Conservation (phyloP, 2,888 invertebrate genomes). For the Microctonus aethiopoides region DNA sequence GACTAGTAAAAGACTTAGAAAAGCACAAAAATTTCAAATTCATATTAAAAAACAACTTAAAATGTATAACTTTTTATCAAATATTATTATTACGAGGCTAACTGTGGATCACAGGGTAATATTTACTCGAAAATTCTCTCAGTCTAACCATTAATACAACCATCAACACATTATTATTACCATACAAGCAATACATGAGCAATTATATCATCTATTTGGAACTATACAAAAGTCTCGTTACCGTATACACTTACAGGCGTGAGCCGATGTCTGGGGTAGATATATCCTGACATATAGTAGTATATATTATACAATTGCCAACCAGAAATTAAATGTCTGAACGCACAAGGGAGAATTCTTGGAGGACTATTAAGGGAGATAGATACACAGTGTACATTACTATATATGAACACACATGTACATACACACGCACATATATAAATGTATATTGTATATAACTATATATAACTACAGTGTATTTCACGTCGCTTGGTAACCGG, state of each 20-base stretch:
- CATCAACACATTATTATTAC: too few relatives aligned
- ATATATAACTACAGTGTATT: conserved; percentile 33
- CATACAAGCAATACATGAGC: conserved; percentile 24
- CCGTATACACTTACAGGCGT: conserved; percentile 37
- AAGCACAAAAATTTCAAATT: too few relatives aligned
- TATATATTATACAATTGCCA: conserved; percentile 35
- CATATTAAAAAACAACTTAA: too few relatives aligned
- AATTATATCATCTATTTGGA: conserved; percentile 42
- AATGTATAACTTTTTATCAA: too few relatives aligned
- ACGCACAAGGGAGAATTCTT: conserved; percentile 10
- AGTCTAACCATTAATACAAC: too few relatives aligned
- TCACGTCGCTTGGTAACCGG: conserved; percentile 32
- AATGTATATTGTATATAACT: conserved; percentile 32
- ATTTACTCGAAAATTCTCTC: too few relatives aligned
- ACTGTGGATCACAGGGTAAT: too few relatives aligned
- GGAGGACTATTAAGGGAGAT: conserved; percentile 1
- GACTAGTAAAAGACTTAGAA: too few relatives aligned
- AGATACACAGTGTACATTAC: background rate
- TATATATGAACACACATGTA: too few relatives aligned
- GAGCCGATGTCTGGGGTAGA: conserved; percentile 54
- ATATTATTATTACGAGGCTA: too few relatives aligned
- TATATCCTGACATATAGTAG: too few relatives aligned
- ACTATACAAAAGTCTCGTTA: conserved; percentile 47
- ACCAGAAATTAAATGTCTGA: conserved; percentile 48
- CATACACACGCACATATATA: too few relatives aligned